Evolutionary conservation across 2,888 invertebrate genomes (phyloP), one percentile per base, ranked within the genome.

Genomic region (Lamellibrachia satsuma): DNA sequence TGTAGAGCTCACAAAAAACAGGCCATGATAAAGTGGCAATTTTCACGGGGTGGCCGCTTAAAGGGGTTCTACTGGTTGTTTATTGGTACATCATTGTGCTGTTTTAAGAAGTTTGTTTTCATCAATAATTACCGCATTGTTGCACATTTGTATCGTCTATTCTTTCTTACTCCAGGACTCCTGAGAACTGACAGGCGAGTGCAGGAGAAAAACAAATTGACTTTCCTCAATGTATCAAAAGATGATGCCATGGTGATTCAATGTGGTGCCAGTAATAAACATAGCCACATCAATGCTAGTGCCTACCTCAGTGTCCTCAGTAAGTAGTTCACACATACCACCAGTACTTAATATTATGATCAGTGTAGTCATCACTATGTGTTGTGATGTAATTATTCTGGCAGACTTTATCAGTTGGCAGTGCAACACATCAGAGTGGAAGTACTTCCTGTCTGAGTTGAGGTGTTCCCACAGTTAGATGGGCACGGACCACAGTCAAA

Each of bases 181-280:
- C 75, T 60, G 27, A 57, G 92, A 7, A 93, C 93, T 52, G 90
- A 92, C 0, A 93, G 93, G 94, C 94, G 91, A 93, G 94, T 55
- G 91, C 94, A 52, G 92, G 93, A 92, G 93, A 92, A 92, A 75
- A 98, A 98, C 96, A 97, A 97, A 93, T 98, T 99, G 94, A 97
- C 97, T 90, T 98, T 99, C 95, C 97, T 97, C 39, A 97, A 98
- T 94, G 97, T 99, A 93, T 97, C 97, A 92, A 99, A 99, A 97
- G 97, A 97, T 92, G 95, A 96, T 92, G 94, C 95, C 60, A 94
- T 95, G 94, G 99, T 99, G 97, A 99, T 99, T 96, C 99, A 99
- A 93, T 99, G 99, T 97, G 99, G 99, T 97, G 99, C 99, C 8
- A 99, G 99, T 95, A 99, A 99, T 96, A 98, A 98, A n/a, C 97